Evolutionary conservation across 2,113 vertebrate species (phyloP).

Genomic region (Damaliscus lunatus): DNA sequence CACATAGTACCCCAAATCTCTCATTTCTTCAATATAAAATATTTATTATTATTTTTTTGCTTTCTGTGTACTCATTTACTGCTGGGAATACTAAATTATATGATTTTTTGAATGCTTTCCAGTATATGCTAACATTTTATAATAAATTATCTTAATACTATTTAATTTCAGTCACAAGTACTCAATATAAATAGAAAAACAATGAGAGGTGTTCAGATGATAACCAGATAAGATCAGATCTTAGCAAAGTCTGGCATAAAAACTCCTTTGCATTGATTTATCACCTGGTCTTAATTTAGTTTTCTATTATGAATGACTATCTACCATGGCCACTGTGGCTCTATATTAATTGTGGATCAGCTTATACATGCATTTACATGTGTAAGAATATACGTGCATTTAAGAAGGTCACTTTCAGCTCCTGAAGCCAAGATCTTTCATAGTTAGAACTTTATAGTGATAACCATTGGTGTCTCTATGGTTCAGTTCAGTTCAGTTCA

Average conservation of each 20-base stretch:
- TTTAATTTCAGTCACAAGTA: background rate
- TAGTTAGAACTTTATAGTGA: background rate
- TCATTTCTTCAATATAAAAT: background rate
- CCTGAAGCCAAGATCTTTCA: background rate
- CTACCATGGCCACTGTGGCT: background rate
- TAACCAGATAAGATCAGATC: background rate
- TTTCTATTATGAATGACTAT: background rate
- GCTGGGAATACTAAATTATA: background rate
- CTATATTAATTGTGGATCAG: background rate
- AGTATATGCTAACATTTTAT: background rate
- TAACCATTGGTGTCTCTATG: background rate
- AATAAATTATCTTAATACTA: background rate
- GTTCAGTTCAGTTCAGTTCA: background rate
- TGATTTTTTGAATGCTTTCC: background rate
- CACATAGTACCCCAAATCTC: background rate
- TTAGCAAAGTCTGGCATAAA: background rate
- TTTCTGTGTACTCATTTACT: background rate
- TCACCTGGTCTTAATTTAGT: background rate
- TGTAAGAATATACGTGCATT: background rate
- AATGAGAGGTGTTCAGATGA: background rate
- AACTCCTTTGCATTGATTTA: background rate
- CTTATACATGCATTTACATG: background rate
- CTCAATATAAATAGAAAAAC: background rate
- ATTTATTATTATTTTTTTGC: background rate
- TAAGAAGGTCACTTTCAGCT: background rate